A percentile compares a stretch with the other conserved stretches of the same genome.
Evolutionary conservation across 2,888 invertebrate genomes (phyloP).

Genomic region (Lithophane socia): DNA sequence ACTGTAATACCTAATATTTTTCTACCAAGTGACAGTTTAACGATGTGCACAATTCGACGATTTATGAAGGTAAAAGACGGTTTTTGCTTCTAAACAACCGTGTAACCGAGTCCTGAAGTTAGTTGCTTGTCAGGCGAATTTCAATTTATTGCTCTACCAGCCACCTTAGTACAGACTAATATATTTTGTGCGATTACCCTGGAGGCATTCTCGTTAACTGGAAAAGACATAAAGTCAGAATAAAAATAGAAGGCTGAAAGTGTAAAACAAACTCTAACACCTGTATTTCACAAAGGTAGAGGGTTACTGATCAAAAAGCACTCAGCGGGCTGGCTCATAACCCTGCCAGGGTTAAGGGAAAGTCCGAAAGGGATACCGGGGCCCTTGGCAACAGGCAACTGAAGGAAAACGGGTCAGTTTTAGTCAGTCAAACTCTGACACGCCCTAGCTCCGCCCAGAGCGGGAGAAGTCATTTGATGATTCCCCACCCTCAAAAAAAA

Average conservation of each 20-base stretch:
- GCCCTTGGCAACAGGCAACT: no score
- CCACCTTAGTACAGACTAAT: conserved; percentile 18
- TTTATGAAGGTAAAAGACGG: neutral
- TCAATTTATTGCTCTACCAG: conserved; percentile 40
- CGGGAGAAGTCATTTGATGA: no score
- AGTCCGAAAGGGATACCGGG: no score
- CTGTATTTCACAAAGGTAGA: neutral
- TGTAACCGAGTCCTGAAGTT: neutral
- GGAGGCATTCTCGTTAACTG: neutral
- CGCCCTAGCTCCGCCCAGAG: no score
- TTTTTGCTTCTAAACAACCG: neutral
- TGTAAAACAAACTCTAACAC: neutral
- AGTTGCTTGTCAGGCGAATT: conserved; percentile 9
- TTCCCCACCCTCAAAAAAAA: no score
- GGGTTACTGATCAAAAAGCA: neutral
- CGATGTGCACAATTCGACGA: neutral
- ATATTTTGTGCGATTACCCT: neutral
- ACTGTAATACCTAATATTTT: neutral
- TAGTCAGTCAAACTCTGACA: no score
- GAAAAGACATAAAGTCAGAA: neutral
- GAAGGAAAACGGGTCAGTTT: no score
- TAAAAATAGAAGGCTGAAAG: neutral
- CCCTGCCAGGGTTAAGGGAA: no score
- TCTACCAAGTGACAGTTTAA: neutral
- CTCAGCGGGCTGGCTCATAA: no score